Evolutionary conservation across 2,888 invertebrate species (phyloP).

Genomic region (Labia minor): DNA sequence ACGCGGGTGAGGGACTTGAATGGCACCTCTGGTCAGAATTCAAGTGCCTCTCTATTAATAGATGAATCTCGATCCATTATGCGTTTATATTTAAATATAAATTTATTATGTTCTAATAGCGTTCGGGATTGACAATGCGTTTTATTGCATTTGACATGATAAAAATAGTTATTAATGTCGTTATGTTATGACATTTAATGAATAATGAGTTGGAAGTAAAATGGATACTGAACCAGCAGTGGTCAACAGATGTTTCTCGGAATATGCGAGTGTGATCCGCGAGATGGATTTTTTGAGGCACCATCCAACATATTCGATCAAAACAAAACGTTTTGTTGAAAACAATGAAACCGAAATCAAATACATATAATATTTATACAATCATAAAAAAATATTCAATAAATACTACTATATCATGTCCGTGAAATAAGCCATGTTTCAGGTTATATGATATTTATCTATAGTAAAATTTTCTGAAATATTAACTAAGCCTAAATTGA

Average conservation of each 20-base stretch:
- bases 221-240: not conserved
- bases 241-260: not conserved
- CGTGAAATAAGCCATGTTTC: too few species aligned
- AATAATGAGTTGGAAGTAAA: not conserved
- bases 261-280: too few species aligned
- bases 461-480: too few species aligned
- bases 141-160: constrained; percentile 1
- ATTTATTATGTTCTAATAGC: constrained; percentile 7
- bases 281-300: too few species aligned
- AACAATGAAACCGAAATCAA: too few species aligned
- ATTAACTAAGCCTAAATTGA: too few species aligned
- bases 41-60: not conserved
- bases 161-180: constrained; percentile 13
- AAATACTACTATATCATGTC: too few species aligned
- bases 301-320: too few species aligned
- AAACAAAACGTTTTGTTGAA: too few species aligned
- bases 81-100: not conserved
- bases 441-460: too few species aligned
- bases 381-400: too few species aligned
- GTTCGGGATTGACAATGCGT: not conserved
- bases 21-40: not conserved
- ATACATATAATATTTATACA: too few species aligned
- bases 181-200: constrained; percentile 7
- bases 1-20: not conserved
- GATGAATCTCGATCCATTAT: not conserved